Base-by-base conservation (phyloP, 2,888 invertebrate genomes). In the Stenchaetothrips biformis region DNA sequence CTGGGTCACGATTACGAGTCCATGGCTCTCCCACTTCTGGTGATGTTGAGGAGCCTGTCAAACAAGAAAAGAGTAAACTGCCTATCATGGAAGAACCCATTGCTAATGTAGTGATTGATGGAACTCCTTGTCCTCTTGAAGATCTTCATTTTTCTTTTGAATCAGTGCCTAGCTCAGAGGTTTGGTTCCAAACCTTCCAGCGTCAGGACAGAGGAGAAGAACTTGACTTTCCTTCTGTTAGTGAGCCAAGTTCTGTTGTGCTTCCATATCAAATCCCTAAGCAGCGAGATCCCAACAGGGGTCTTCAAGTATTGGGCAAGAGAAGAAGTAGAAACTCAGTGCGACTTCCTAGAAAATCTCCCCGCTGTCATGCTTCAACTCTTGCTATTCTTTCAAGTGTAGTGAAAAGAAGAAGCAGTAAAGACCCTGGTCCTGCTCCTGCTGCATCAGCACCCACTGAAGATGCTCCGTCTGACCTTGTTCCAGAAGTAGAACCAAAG, bases 321-420 rank as follows among this genome's bases (percentile, higher is more conserved):
- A 82, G 83, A 80, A 81, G 81, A 79, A 79, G 81, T 79, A 83
- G 83, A 18, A 81, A 82, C 7, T 82, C 83, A 7, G 90, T 90
- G 78, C 88, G 88, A 49, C 92, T 91, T 82, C 93, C 95, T 0
- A 88, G 96, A 74, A 95, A 95, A 85, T 95, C 95, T 0, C 96
- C 96, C 0, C 88, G 96, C 37, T 95, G 95, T 85, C 95, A 96
- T 85, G 95, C 95, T 0, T 95, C 95, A 0, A 96, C 96, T 0
- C 87, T 95, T 81, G 95, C 95, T 0, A 94, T 95, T 81, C 90
- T 95, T 79, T 86, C 86, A 25, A 85, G 84, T 80, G 80, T 84
- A 67, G 77, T 77, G 37, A 67, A 77, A 18, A 16, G 80, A 27
- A 78, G 77, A 7, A 37, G 80, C 16, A 77, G 48, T 21, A 74